phyloP scores from a whole-genome alignment of 2,113 vertebrate genomes.

The Lethenteron reissneri region DNA sequence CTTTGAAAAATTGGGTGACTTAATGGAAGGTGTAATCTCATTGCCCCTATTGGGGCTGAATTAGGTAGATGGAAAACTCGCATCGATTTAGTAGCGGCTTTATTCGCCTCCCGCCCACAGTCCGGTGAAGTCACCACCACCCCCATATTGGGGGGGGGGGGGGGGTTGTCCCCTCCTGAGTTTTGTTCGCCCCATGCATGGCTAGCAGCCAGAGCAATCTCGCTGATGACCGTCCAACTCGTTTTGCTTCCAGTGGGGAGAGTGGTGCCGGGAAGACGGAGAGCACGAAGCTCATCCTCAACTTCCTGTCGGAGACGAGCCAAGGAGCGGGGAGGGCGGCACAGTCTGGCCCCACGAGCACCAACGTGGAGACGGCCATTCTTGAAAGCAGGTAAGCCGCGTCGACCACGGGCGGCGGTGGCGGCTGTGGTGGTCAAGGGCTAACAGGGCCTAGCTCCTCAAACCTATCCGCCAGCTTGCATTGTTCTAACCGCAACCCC shows the following conservation, averaged over 20 bases:
- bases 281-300: constrained; percentile 61
- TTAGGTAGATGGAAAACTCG: no score
- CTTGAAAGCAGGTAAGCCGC: constrained; percentile 50
- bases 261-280: constrained; percentile 78
- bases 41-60: no score
- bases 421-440: neutral
- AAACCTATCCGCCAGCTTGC: no score
- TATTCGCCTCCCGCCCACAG: no score
- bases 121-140: no score
- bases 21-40: no score
- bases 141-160: neutral
- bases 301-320: constrained; percentile 67
- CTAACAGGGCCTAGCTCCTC: no score
- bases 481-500: no score
- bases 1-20: no score
- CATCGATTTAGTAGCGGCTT: no score
- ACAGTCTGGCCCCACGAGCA: constrained; percentile 30
- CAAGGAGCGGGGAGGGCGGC: constrained; percentile 35
- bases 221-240: no score
- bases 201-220: neutral
- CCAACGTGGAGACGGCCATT: constrained; percentile 51
- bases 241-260: constrained; percentile 32
- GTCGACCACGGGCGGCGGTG: neutral
- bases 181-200: neutral
- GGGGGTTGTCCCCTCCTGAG: neutral